Percentiles rank a stretch among this genome's conserved stretches.
phyloP scores from a whole-genome alignment of 1,140 invertebrate genomes.

The Radopholus similis region DNA sequence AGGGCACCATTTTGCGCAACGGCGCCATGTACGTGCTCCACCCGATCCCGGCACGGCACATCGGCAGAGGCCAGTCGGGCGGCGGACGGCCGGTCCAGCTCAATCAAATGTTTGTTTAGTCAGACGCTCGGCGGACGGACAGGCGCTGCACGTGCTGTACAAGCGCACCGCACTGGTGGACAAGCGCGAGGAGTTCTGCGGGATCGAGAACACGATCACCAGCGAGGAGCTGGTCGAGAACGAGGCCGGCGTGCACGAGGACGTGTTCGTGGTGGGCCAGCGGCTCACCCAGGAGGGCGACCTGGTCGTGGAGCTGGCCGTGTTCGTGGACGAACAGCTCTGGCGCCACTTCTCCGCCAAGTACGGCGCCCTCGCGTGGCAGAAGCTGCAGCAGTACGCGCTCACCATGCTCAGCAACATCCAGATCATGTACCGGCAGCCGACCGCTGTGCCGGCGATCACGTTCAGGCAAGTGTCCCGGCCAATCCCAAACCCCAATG shows the following conservation, averaged over 20 bases:
- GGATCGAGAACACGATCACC: constrained; percentile 55
- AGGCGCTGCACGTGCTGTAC: constrained; percentile 54
- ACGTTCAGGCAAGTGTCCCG: constrained; percentile 31
- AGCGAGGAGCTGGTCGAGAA: constrained; percentile 56
- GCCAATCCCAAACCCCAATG: neutral
- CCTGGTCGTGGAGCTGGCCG: constrained; percentile 54
- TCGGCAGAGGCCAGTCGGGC: constrained; percentile 34
- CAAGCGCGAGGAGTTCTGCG: constrained; percentile 48
- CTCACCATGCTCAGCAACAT: constrained; percentile 55
- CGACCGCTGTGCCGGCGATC: constrained; percentile 50
- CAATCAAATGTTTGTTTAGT: neutral
- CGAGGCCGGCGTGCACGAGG: constrained; percentile 51
- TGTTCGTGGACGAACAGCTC: constrained; percentile 56
- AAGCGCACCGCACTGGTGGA: constrained; percentile 39
- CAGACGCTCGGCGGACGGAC: constrained; percentile 28
- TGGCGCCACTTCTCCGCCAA: constrained; percentile 57
- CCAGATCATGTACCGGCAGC: constrained; percentile 60
- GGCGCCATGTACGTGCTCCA: constrained; percentile 51
- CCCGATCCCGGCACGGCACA: constrained; percentile 54
- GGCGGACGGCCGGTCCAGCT: neutral
- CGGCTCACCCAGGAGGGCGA: constrained; percentile 50
- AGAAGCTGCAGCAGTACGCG: constrained; percentile 46
- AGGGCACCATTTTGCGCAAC: constrained; percentile 53
- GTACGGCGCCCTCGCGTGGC: constrained; percentile 49
- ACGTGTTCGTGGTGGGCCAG: constrained; percentile 58